These are phyloP conservation scores for Aelia acuminata DNA, from an alignment of 2,888 invertebrate species.

Conservation along the genomic window DNA sequence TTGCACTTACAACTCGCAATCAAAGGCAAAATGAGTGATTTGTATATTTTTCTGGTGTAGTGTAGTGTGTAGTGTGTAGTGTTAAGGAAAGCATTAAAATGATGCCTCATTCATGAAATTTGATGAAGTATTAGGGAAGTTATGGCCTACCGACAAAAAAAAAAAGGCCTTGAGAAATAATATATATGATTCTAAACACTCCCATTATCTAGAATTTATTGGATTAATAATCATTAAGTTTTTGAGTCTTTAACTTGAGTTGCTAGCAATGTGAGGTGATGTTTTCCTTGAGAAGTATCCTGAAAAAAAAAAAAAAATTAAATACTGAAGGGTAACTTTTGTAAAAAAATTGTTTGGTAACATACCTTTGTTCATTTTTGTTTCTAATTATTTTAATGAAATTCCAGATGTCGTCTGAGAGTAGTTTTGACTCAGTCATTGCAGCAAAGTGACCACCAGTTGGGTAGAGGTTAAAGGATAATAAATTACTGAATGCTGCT, in stretches of 20 bases:
- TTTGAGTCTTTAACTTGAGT: background rate
- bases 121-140: too few species aligned
- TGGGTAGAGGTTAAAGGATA: constrained; percentile 72
- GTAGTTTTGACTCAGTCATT: constrained; percentile 80
- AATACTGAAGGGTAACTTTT: background rate
- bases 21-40: too few species aligned
- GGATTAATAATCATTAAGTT: too few species aligned
- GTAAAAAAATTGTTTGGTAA: background rate
- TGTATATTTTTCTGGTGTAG: too few species aligned
- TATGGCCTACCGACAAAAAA: too few species aligned
- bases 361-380: background rate
- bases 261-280: background rate
- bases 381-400: constrained; percentile 60
- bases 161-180: too few species aligned
- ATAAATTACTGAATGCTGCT: constrained; percentile 77
- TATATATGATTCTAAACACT: too few species aligned
- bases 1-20: too few species aligned
- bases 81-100: too few species aligned
- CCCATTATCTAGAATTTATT: too few species aligned
- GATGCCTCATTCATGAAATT: too few species aligned
- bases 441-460: constrained; percentile 91
- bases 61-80: too few species aligned
- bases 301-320: background rate
- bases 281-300: background rate
- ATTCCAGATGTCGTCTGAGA: constrained; percentile 79